Conservation (phyloP, 2,888 invertebrate genomes). For the Rhynchonema sp. region DNA sequence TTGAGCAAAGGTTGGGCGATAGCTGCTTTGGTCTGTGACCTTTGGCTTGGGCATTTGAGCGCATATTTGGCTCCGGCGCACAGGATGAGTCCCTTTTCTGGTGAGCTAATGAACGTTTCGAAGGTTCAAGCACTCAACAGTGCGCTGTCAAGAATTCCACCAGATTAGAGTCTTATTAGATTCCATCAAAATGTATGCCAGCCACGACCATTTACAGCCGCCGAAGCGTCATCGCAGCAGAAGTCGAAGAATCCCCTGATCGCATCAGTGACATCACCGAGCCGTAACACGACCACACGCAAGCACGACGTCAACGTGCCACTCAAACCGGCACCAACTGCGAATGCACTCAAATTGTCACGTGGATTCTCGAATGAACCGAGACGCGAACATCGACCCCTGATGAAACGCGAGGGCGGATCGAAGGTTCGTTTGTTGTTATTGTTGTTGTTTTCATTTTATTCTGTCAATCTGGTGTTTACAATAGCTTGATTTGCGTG, state of each 20-base stretch:
- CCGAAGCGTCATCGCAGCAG: no score
- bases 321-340: slow-evolving; percentile 13
- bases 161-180: no score
- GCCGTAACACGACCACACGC: no score
- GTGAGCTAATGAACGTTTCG: neutral
- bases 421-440: neutral
- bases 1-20: neutral
- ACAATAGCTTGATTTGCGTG: no score
- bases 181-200: no score
- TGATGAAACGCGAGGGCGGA: neutral
- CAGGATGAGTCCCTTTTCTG: neutral
- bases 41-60: neutral
- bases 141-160: neutral
- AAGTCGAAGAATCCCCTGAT: no score
- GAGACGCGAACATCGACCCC: neutral
- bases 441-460: neutral
- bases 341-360: slow-evolving; percentile 11
- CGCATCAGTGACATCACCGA: no score
- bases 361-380: slow-evolving; percentile 11
- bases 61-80: neutral
- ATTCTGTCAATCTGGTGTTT: neutral
- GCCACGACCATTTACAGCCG: no score
- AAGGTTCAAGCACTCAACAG: neutral
- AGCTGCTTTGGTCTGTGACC: neutral
- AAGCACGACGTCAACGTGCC: no score